Percentiles rank a stretch among this genome's conserved stretches.
These are phyloP conservation scores for Ennomos erosarius DNA, from an alignment of 2,888 invertebrate species.

Conservation along the genomic window DNA sequence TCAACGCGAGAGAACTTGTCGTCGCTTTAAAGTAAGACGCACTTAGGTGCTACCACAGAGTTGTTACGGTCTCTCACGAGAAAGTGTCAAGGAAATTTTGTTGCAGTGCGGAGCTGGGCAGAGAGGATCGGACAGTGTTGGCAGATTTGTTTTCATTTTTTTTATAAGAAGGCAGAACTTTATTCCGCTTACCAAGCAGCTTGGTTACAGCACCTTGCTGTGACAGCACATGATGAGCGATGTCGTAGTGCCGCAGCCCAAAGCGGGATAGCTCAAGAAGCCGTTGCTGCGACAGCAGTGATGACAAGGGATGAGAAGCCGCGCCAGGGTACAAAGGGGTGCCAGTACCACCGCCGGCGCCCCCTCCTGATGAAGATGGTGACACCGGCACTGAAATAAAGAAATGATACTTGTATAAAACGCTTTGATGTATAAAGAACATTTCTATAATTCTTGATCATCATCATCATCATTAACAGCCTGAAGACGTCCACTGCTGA, in stretches of 20 bases:
- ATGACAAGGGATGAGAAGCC: constrained; percentile 87
- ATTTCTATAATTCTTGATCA: no score
- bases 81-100: no score
- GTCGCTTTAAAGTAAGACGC: no score
- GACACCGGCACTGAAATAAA: constrained; percentile 83
- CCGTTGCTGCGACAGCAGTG: constrained; percentile 91
- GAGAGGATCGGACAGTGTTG: no score
- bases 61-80: no score
- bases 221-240: constrained; percentile 95
- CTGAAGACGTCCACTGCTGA: no score
- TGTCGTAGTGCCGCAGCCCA: constrained; percentile 94
- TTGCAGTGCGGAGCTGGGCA: no score
- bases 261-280: constrained; percentile 92
- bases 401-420: constrained; percentile 15
- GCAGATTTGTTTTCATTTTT: no score
- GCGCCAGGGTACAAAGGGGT: constrained; percentile 81
- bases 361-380: constrained; percentile 81
- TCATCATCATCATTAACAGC: no score
- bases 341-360: constrained; percentile 72
- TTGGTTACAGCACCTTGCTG: constrained; percentile 97
- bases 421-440: no score
- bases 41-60: no score
- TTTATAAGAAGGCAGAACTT: constrained; percentile 18
- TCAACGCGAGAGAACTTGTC: no score
- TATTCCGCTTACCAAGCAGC: constrained; percentile 90